Evolutionary conservation across 2,113 vertebrate genomes (phyloP).

Genomic region (Ia io): DNA sequence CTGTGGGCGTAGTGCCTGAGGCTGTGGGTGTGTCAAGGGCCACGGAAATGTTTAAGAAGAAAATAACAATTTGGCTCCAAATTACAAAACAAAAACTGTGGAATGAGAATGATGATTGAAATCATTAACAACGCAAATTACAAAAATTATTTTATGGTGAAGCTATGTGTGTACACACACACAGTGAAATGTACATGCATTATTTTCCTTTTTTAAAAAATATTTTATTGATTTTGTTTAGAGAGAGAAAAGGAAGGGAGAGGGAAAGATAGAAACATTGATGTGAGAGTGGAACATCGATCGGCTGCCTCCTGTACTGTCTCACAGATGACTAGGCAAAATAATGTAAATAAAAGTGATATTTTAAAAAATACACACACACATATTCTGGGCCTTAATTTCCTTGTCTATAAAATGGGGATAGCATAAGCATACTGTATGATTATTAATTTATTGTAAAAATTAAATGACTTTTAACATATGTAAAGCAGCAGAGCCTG

Average conservation of each 20-base stretch:
- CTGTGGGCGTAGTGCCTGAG: not conserved
- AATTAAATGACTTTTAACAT: slow-evolving; percentile 8
- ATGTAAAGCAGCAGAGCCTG: not conserved
- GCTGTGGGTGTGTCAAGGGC: not conserved
- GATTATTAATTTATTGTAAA: not conserved
- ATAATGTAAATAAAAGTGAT: too few relatives aligned
- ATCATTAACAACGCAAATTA: slow-evolving; percentile 31
- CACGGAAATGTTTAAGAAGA: slow-evolving; percentile 31
- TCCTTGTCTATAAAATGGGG: not conserved
- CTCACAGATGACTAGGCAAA: too few relatives aligned
- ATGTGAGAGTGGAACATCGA: too few relatives aligned
- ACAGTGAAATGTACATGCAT: not conserved
- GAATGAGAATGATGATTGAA: slow-evolving; percentile 7
- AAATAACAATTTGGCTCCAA: not conserved
- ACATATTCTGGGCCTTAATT: not conserved
- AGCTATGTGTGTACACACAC: not conserved
- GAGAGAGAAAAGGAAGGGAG: too few relatives aligned
- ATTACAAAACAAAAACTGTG: slow-evolving; percentile 41
- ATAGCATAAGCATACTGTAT: not conserved
- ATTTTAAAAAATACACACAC: not conserved
- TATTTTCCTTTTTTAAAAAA: not conserved
- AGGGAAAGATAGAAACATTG: too few relatives aligned
- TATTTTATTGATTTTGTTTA: too few relatives aligned
- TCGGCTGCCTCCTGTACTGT: too few relatives aligned
- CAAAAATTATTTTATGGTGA: slow-evolving; percentile 34